A percentile compares a stretch with the other conserved stretches of the same genome.
Conservation (phyloP, 64 coral and sea anemone species). For the Dendrophyllia cribrosa region DNA sequence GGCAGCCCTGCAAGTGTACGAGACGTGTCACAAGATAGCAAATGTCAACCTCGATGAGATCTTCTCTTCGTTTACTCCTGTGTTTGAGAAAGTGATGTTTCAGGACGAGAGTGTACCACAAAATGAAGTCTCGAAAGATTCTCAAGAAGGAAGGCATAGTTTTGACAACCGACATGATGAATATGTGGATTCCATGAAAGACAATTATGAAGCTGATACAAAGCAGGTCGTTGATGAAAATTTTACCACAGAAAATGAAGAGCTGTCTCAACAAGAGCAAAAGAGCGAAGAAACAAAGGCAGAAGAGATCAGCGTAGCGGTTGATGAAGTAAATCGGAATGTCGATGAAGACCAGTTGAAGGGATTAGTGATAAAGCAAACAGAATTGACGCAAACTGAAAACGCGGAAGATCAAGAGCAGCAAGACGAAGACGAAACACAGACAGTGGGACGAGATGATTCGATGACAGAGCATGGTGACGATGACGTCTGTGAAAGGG, state of each 20-base stretch:
- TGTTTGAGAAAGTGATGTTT: conserved; percentile 30
- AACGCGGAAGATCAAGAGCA: background rate
- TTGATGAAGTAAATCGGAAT: background rate
- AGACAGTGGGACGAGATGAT: background rate
- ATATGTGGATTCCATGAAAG: background rate
- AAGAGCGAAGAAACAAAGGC: background rate
- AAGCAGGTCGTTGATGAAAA: no score
- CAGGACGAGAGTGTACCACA: background rate
- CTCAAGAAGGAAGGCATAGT: background rate
- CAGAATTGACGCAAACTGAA: background rate
- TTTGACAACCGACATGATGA: background rate
- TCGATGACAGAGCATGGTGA: background rate
- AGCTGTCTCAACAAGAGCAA: background rate
- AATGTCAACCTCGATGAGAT: background rate
- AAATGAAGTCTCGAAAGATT: background rate
- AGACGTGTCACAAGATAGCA: conserved; percentile 14
- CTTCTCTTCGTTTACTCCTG: background rate
- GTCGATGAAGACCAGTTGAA: background rate
- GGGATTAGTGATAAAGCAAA: background rate
- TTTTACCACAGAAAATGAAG: no score
- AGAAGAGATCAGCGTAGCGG: background rate
- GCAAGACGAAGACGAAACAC: background rate
- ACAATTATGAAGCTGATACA: background rate
- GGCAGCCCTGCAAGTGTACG: conserved; percentile 52
- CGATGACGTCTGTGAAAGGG: background rate